Conservation (phyloP, 2,797 vertebrate genomes). For the Eulemur mongoz region DNA sequence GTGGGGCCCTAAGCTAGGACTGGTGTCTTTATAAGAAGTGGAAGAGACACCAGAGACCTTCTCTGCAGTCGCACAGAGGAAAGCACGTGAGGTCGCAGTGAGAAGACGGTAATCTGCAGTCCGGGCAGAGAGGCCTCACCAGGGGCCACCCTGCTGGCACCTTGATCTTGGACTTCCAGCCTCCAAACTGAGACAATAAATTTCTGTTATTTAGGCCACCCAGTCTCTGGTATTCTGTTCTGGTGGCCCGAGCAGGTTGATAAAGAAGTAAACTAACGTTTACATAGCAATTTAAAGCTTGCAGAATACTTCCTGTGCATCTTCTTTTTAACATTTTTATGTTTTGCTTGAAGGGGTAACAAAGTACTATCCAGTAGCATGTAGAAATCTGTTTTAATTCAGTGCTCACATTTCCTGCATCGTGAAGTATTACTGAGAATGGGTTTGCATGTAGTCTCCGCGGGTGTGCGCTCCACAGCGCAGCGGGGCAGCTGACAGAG, state of each 20-base stretch:
- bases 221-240: background rate
- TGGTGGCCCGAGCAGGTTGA: background rate
- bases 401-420: background rate
- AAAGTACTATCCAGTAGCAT: background rate
- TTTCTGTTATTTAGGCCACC: background rate
- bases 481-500: constrained; percentile 27
- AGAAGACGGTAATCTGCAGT: background rate
- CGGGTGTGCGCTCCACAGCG: fast-evolving
- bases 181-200: background rate
- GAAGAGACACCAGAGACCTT: background rate
- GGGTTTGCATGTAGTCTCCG: constrained; percentile 40
- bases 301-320: background rate
- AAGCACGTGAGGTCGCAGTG: background rate
- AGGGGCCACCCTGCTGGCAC: background rate
- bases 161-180: background rate
- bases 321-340: background rate
- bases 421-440: constrained; percentile 50
- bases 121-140: background rate
- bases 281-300: background rate
- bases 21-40: background rate
- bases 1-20: background rate
- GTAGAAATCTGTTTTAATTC: background rate
- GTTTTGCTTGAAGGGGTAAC: background rate
- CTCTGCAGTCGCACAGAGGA: background rate
- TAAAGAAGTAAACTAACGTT: background rate